phyloP scores from a whole-genome alignment of 92 coral and sea anemone species.

The Parazoanthus swiftii region DNA sequence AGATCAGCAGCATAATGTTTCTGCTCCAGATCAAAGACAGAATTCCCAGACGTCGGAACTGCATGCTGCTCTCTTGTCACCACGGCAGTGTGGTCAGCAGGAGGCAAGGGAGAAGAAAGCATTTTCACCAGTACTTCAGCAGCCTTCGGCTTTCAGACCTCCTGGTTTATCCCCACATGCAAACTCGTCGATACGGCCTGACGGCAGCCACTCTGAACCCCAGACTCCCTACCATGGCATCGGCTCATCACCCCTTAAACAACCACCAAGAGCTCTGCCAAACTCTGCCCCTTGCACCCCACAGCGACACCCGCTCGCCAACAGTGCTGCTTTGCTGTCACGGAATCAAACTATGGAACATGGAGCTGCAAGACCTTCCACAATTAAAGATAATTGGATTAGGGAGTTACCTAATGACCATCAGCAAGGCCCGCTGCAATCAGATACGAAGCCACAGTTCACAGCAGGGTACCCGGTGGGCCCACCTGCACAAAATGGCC shows the following conservation, averaged over 20 bases:
- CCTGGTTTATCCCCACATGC: constrained; percentile 64
- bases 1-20: neutral
- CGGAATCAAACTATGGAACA: constrained; percentile 2
- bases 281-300: constrained; percentile 88
- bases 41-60: constrained; percentile 13
- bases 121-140: constrained; percentile 52
- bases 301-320: constrained; percentile 68
- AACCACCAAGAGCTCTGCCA: constrained; percentile 36
- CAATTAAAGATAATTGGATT: constrained; percentile 1
- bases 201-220: constrained; percentile 75
- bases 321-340: constrained; percentile 50
- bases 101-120: constrained; percentile 10
- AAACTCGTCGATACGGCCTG: constrained; percentile 58
- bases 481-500: constrained; percentile 28
- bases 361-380: neutral
- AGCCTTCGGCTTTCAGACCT: constrained; percentile 86
- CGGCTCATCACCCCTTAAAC: constrained; percentile 29
- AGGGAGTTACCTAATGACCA: neutral
- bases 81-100: constrained; percentile 13
- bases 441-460: neutral
- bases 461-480: neutral
- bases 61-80: constrained; percentile 5
- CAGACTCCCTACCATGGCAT: constrained; percentile 68
- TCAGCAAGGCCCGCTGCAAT: neutral
- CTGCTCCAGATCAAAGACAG: neutral